These are phyloP conservation scores for Teleogryllus occipitalis DNA, from an alignment of 1,140 invertebrate species.

Conservation along the genomic window DNA sequence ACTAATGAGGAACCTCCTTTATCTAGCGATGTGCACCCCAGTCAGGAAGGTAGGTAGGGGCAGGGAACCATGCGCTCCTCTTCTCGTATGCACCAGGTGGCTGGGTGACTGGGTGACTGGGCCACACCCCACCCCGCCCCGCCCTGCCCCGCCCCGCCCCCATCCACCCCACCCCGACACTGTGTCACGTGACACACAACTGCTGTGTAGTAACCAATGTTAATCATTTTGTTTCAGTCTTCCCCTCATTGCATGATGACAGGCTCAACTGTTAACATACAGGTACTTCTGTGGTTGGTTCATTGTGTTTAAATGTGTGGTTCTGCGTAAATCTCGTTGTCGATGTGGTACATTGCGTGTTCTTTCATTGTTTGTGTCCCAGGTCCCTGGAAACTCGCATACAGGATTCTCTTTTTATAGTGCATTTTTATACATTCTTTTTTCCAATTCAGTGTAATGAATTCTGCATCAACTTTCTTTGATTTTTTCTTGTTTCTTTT, in stretches of 20 bases:
- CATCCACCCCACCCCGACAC: no score
- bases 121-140: not conserved
- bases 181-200: conserved; percentile 8
- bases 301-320: conserved; percentile 25
- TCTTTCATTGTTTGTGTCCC: conserved; percentile 21
- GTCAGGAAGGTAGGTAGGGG: conserved; percentile 26
- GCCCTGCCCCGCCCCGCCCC: not conserved
- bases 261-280: conserved; percentile 29
- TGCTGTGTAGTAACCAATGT: conserved; percentile 26
- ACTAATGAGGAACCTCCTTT: conserved; percentile 29
- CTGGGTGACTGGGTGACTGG: conserved; percentile 17
- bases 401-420: not conserved
- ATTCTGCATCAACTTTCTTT: conserved; percentile 11
- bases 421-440: conserved; percentile 8
- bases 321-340: conserved; percentile 21
- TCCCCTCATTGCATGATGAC: conserved; percentile 33
- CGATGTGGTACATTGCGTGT: conserved; percentile 12
- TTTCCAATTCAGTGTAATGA: not conserved
- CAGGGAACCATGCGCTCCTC: not conserved
- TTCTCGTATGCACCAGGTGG: conserved; percentile 21
- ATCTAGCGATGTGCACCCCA: conserved; percentile 30
- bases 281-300: conserved; percentile 29
- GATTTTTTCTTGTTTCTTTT: not conserved
- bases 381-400: conserved; percentile 14
- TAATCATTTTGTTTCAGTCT: conserved; percentile 34